A percentile compares a stretch with the other conserved stretches of the same genome.
These are phyloP conservation scores for Leptocoma aspasia DNA, from an alignment of 2,113 vertebrate species.

Conservation along the genomic window DNA sequence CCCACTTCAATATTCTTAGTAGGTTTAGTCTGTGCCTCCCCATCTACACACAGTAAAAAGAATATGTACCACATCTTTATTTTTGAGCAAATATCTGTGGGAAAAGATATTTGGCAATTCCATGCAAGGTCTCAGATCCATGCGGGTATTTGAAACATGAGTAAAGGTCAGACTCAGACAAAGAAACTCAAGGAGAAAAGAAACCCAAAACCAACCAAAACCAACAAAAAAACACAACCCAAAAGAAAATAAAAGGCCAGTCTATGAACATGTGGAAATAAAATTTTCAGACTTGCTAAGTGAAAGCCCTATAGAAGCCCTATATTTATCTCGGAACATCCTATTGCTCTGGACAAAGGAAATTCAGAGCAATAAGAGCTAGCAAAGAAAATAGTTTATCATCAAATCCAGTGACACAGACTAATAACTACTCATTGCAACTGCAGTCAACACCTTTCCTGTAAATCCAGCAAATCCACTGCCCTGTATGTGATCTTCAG, in stretches of 20 bases:
- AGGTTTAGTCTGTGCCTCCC: not conserved
- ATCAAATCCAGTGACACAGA: not conserved
- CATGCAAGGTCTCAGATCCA: not conserved
- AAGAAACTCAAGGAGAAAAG: not conserved
- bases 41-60: fast-evolving
- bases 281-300: not conserved
- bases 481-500: constrained; percentile 16
- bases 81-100: not conserved
- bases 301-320: not conserved
- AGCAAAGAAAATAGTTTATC: not conserved
- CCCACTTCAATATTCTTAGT: not conserved
- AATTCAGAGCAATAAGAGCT: not conserved
- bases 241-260: not conserved
- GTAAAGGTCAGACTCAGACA: not conserved
- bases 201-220: not conserved
- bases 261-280: not conserved
- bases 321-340: not conserved
- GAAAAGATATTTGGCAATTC: not conserved
- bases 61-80: not conserved
- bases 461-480: not conserved
- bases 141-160: not conserved
- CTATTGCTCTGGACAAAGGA: not conserved
- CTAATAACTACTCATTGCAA: not conserved
- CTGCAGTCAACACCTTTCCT: not conserved
- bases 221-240: not conserved